These are phyloP conservation scores for Bubalus kerabau DNA, from an alignment of 2,113 vertebrate genomes.

Conservation along the genomic window DNA sequence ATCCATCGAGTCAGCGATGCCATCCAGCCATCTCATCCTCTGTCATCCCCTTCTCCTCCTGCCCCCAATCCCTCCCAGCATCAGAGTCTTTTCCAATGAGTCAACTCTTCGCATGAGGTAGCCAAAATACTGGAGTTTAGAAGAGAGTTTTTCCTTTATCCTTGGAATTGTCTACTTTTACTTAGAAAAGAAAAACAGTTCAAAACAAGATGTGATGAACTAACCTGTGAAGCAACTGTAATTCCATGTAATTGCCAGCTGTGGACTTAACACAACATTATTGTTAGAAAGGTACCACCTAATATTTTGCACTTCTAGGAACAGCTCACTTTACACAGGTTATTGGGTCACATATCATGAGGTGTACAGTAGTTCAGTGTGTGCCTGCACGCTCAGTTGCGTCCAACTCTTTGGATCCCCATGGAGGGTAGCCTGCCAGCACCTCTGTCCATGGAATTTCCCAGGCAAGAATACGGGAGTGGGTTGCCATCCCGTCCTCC, in stretches of 20 bases:
- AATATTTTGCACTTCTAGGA: neutral
- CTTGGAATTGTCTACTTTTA: neutral
- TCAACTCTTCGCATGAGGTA: too few relatives aligned
- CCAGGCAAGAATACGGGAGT: neutral
- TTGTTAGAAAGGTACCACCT: neutral
- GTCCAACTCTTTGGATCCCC: neutral
- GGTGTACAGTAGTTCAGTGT: neutral
- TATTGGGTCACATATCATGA: neutral
- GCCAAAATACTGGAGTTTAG: too few relatives aligned
- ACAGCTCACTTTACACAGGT: neutral
- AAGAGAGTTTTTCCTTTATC: neutral
- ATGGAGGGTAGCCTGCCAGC: neutral
- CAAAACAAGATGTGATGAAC: neutral
- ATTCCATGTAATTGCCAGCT: neutral
- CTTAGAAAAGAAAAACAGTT: neutral
- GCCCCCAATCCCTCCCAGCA: too few relatives aligned
- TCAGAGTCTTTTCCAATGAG: too few relatives aligned
- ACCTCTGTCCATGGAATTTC: neutral
- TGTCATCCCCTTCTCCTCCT: too few relatives aligned
- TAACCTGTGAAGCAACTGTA: neutral
- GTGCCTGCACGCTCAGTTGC: rapidly evolving
- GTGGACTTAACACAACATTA: neutral
- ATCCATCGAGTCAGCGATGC: too few relatives aligned
- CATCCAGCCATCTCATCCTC: too few relatives aligned
- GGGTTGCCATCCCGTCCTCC: neutral